A percentile compares a stretch with the other conserved stretches of the same genome.
Evolutionary conservation across 2,888 invertebrate species (phyloP).

Genomic region (Octonoba sinensis): DNA sequence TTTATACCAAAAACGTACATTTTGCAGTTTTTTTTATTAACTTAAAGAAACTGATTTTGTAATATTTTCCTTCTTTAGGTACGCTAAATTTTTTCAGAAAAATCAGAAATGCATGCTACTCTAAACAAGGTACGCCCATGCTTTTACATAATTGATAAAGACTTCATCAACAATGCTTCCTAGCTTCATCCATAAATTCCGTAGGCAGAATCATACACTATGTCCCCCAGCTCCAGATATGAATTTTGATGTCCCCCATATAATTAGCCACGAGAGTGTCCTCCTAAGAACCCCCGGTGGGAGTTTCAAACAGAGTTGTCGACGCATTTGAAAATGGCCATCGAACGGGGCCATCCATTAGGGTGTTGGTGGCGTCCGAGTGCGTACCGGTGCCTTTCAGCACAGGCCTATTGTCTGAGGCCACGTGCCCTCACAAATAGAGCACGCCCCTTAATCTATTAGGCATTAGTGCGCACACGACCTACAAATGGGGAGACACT

Average conservation of each 20-base stretch:
- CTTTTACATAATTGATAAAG: no score
- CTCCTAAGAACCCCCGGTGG: background rate
- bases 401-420: slow-evolving; percentile 29
- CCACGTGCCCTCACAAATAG: slow-evolving; percentile 53
- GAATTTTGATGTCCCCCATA: background rate
- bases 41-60: no score
- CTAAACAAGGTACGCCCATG: no score
- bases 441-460: slow-evolving; percentile 54
- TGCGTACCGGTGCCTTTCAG: background rate
- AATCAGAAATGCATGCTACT: no score
- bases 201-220: no score
- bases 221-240: background rate
- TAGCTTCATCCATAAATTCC: no score
- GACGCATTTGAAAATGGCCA: slow-evolving; percentile 10
- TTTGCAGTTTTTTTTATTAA: no score
- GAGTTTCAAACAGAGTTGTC: background rate
- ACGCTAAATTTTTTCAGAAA: no score
- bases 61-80: no score
- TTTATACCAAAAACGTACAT: no score
- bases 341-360: slow-evolving; percentile 36
- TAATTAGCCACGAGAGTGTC: slow-evolving; percentile 3
- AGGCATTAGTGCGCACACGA: slow-evolving; percentile 42
- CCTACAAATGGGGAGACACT: slow-evolving; percentile 37
- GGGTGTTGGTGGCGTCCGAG: background rate
- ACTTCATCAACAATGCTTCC: no score